Evolutionary conservation across 37 sponge, comb jelly and placozoan genomes (phyloP), one percentile per base, ranked within the genome.

Genomic region (Aplysina aerophoba): DNA sequence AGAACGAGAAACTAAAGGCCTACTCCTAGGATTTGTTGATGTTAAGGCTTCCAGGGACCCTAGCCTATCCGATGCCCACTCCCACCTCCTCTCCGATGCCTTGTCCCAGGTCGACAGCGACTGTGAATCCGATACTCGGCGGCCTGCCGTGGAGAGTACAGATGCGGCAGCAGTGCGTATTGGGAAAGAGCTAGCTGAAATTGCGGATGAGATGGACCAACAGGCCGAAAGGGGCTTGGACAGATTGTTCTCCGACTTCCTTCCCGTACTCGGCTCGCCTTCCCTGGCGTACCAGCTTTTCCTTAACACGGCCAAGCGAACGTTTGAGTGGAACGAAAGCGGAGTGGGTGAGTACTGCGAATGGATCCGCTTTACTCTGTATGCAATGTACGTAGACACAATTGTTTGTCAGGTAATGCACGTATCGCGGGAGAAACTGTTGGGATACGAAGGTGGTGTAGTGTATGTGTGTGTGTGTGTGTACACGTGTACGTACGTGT

Each of bases 401-500:
- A 63, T 3, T 3, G 25, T 63, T 4, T 63, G 11, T 28, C 11
- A 2, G 11, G 11, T 30, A 30, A 30, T 12, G 5, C 30, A 28
- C 11, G 30, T 3, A 28, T 3, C 27, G 4, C 5, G 3, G 65
- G 5, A 63, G 3, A 12, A 30, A 28, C n/a, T n/a, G n/a, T n/a
- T n/a, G 25, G 65, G 5, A 28, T 12, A 6, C 30, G 11, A 30
- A 44, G 50, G 50, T 11, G 8, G 79, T 40, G 3, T 38, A 41
- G 50, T 78, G 79, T 38, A 41, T 40, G 38, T 39, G 13, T 78
- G 79, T 78, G 54, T 78, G 79, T 78, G 54, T 38, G 79, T 78
- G 54, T 78, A 55, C 40, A 28, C 30, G 11, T 58, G 60, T 63
- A 28, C 30, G 65, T 63, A 28, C 30, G 65, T 63, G 65, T 63